phyloP scores from a whole-genome alignment of 2,888 invertebrate genomes.

The Linyphia triangularis region DNA sequence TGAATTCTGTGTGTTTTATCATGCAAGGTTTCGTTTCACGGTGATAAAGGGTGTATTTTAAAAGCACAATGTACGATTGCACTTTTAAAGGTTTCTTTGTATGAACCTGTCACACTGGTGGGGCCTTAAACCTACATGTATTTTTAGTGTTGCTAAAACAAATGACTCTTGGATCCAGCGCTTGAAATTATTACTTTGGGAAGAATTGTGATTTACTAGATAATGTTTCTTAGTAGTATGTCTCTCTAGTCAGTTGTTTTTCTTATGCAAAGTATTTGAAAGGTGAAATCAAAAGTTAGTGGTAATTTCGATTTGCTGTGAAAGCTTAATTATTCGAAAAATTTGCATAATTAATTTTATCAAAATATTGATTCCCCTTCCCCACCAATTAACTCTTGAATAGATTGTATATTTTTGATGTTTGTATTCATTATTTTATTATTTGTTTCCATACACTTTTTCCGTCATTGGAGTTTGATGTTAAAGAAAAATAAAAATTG shows the following conservation, averaged over 20 bases:
- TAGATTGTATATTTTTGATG: no score
- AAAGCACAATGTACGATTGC: slow-evolving; percentile 46
- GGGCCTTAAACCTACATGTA: slow-evolving; percentile 4
- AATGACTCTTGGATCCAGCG: background rate
- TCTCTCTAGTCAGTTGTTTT: slow-evolving; percentile 17
- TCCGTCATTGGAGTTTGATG: no score
- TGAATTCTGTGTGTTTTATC: background rate
- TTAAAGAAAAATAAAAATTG: no score
- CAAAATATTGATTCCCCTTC: no score
- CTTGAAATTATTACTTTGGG: background rate
- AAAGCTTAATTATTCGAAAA: no score
- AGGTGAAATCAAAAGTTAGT: no score
- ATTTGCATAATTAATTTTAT: no score
- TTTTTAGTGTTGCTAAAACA: slow-evolving; percentile 11
- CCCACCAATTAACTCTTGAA: no score
- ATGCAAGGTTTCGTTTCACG: slow-evolving; percentile 15
- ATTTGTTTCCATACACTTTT: no score
- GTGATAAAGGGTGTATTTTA: slow-evolving; percentile 10
- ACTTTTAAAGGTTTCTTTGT: slow-evolving; percentile 19
- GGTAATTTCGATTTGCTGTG: no score
- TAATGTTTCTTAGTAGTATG: background rate
- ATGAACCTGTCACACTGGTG: slow-evolving; percentile 19
- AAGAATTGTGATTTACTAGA: background rate
- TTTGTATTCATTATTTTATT: no score
- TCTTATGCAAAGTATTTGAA: background rate